These are phyloP conservation scores for Ictidomys tridecemlineatus DNA, from an alignment of 2,113 vertebrate species.

Conservation along the genomic window DNA sequence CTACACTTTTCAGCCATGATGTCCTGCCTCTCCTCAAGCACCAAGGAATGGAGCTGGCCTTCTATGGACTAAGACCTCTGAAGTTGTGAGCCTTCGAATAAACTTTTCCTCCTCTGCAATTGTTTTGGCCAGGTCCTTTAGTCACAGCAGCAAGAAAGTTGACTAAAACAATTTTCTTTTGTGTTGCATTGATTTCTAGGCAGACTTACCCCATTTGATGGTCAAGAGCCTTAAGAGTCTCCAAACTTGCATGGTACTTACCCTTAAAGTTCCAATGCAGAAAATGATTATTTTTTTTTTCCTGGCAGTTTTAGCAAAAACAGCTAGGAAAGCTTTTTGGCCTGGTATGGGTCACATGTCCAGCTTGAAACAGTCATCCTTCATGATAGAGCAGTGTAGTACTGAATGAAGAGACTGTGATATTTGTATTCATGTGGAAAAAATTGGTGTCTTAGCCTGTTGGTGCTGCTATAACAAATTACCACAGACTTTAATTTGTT, in stretches of 20 bases:
- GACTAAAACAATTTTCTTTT: background rate
- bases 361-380: background rate
- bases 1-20: too few species aligned
- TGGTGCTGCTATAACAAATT: background rate
- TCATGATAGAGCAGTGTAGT: background rate
- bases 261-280: background rate
- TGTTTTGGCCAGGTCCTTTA: too few species aligned
- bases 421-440: background rate
- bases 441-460: background rate
- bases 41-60: too few species aligned
- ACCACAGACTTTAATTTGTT: background rate
- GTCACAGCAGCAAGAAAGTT: too few species aligned
- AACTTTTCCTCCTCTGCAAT: too few species aligned
- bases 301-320: background rate
- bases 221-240: background rate
- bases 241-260: background rate
- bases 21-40: too few species aligned
- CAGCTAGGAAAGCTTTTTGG: background rate
- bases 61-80: too few species aligned
- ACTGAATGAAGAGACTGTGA: background rate
- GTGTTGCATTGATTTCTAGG: constrained; percentile 38
- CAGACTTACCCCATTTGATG: background rate
- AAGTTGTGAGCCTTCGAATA: too few species aligned
- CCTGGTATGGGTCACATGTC: background rate
- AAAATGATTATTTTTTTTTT: background rate